Evolutionary conservation across 2,113 vertebrate species (phyloP), one percentile per base, ranked within the genome.

Genomic region (Romanogobio albipinnatus): DNA sequence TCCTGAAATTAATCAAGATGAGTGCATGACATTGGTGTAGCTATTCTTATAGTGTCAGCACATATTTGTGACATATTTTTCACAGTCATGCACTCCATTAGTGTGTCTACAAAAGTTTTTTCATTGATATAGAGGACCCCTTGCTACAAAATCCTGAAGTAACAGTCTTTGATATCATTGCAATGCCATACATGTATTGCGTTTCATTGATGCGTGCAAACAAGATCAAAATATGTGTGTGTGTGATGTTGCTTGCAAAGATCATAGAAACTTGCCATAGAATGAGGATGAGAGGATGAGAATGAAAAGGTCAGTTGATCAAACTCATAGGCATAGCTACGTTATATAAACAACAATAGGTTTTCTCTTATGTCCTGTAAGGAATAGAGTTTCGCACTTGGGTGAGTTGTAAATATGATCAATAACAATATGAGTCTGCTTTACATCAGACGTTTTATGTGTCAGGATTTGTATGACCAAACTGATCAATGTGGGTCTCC

Each of bases 371-470:
- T 66, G 24, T 49, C 45, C 59, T 29, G 26, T 47, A 26, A 22
- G 15, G 43, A n/a, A 22, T 29, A 36, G 45, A 47, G 45, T 49
- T 64, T 68, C 22, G 39, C 78, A 64, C 59, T 64, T 64, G 39
- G 14, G 11, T 49, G 59, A 64, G 61, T 29, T 64, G 39, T 22
- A 64, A 64, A 62, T 33, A 26, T 49, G 17, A 80, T 64, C 59
- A 47, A 80, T 80, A 80, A 10, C 24, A 64, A 64, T 61, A 43
- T 24, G 77, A 61, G 77, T 59, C 36, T 79, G 58, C 39, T 79
- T 61, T 43, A 79, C 36, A 62, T 79, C 59, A 47, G 77, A 14
- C 9, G 8, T 24, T 49, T 47, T 75, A 22, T 51, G 76, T 39
- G 53, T 53, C 24, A 47, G 61, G 39, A 45, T 81, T 66, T 81